phyloP scores from a whole-genome alignment of 1,140 invertebrate genomes.

The Trypoxylus dichotomus region DNA sequence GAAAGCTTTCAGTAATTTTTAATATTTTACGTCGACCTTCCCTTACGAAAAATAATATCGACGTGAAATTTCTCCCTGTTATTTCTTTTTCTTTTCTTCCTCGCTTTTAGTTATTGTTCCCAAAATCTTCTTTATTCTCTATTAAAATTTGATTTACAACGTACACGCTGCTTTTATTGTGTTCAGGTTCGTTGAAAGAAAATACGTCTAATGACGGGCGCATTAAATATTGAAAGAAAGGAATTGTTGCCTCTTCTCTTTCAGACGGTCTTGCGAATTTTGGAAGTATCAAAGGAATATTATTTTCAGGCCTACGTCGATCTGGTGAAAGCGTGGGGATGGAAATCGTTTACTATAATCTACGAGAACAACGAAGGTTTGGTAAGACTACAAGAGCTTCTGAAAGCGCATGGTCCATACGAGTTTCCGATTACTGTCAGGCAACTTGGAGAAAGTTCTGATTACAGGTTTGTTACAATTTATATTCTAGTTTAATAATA shows the following conservation, averaged over 20 bases:
- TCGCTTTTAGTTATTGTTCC: neutral
- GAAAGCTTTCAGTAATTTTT: slow-evolving; percentile 11
- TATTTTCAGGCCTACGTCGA: slow-evolving; percentile 81
- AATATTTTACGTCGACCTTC: neutral
- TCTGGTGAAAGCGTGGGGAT: slow-evolving; percentile 84
- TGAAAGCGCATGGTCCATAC: slow-evolving; percentile 85
- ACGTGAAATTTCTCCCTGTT: neutral
- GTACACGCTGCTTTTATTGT: neutral
- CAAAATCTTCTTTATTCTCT: neutral
- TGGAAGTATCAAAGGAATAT: neutral
- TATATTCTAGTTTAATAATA: too few species aligned
- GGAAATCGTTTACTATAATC: slow-evolving; percentile 93
- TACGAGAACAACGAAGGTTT: slow-evolving; percentile 95
- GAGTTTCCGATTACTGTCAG: slow-evolving; percentile 80
- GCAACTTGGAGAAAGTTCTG: slow-evolving; percentile 76
- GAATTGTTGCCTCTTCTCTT: neutral
- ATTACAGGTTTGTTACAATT: slow-evolving; percentile 56
- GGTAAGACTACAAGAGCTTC: slow-evolving; percentile 86
- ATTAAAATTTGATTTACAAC: neutral
- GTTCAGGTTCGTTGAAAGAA: neutral
- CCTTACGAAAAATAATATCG: neutral
- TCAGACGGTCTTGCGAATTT: neutral
- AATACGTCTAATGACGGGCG: neutral
- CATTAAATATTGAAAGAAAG: neutral
- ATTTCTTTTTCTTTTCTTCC: neutral